Percentiles rank a stretch among this genome's conserved stretches.
Conservation (phyloP, 2,797 vertebrate species). For the Smutsia temminckii region DNA sequence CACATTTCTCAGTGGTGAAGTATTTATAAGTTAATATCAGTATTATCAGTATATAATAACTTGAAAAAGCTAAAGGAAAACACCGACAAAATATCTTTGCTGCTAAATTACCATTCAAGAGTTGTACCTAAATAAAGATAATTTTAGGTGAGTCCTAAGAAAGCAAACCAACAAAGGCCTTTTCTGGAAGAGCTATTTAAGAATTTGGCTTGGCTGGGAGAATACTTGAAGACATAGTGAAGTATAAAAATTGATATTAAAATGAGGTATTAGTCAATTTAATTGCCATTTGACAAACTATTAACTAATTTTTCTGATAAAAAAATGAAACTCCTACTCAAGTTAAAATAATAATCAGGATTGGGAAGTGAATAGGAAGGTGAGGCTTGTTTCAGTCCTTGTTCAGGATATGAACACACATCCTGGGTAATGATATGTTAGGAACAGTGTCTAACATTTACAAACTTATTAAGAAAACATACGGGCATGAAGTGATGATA, state of each 20-base stretch:
- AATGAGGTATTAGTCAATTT: background rate
- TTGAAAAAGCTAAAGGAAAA: background rate
- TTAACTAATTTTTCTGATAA: background rate
- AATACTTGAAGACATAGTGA: background rate
- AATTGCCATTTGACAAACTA: background rate
- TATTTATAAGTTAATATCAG: too few species aligned
- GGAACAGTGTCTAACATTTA: background rate
- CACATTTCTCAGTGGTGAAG: background rate
- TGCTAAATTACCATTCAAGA: background rate
- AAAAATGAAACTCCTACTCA: background rate
- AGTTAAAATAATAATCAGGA: background rate
- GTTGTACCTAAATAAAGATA: background rate
- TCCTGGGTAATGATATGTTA: background rate
- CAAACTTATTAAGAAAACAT: background rate
- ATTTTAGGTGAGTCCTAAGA: background rate
- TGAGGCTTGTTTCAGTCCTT: background rate
- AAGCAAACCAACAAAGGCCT: background rate
- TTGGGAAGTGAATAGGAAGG: background rate
- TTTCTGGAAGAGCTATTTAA: background rate
- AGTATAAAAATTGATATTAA: background rate
- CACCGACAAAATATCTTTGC: background rate
- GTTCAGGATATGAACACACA: background rate
- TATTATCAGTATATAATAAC: background rate
- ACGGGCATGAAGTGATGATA: background rate
- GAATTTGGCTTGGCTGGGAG: background rate